These are phyloP conservation scores for Entomobrya multifasciata DNA, from an alignment of 2,888 invertebrate genomes.

Conservation along the genomic window DNA sequence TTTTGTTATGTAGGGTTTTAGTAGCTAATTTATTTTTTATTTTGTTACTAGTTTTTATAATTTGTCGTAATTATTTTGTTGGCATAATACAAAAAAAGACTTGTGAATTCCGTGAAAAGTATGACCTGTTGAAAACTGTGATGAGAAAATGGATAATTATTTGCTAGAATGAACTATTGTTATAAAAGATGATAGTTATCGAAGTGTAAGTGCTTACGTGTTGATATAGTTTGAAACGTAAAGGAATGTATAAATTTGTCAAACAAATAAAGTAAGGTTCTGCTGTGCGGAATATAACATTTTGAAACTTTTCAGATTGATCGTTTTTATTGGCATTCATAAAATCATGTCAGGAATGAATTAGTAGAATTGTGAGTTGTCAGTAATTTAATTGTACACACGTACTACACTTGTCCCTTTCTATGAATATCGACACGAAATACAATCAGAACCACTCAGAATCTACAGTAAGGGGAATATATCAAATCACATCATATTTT, in stretches of 20 bases:
- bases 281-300: constrained; percentile 48
- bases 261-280: constrained; percentile 24
- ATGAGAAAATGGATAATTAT: constrained; percentile 1
- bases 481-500: too few species aligned
- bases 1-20: not conserved
- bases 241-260: too few species aligned
- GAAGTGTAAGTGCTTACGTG: not conserved
- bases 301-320: not conserved
- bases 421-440: too few species aligned
- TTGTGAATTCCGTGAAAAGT: not conserved
- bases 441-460: too few species aligned
- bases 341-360: too few species aligned
- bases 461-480: too few species aligned
- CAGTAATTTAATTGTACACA: too few species aligned
- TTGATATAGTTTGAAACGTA: not conserved
- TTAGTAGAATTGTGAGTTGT: too few species aligned
- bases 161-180: not conserved
- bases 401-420: too few species aligned
- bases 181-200: not conserved
- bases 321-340: not conserved
- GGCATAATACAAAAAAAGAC: constrained; percentile 2
- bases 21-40: not conserved
- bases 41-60: not conserved
- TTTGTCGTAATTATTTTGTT: constrained; percentile 19
- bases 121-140: constrained; percentile 54